Conservation (phyloP, 2,888 invertebrate genomes). For the Drosophila kokeensis region DNA sequence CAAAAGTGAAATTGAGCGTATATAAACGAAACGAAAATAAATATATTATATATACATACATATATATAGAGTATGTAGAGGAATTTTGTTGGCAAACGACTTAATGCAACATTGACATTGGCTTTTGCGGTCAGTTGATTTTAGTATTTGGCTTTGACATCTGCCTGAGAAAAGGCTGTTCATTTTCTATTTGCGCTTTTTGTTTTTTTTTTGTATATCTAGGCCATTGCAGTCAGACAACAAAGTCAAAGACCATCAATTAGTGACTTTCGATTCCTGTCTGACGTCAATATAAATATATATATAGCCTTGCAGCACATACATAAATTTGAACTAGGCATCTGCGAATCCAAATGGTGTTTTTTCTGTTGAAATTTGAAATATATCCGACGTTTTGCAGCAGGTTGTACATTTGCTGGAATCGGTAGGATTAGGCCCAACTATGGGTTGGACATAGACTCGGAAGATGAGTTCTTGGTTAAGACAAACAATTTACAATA, state of each 20-base stretch:
- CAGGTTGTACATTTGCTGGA: background rate
- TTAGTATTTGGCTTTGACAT: conserved; percentile 65
- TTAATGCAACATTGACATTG: conserved; percentile 78
- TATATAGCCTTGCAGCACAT: background rate
- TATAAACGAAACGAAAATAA: conserved; percentile 19
- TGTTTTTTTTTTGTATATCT: conserved; percentile 16
- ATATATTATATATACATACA: conserved; percentile 5
- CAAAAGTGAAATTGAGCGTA: conserved; percentile 48
- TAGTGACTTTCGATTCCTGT: conserved; percentile 16
- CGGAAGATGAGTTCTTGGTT: background rate
- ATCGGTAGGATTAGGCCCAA: background rate
- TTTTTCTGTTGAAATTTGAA: background rate
- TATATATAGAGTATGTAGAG: conserved; percentile 14
- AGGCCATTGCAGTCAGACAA: conserved; percentile 30
- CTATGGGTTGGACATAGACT: background rate
- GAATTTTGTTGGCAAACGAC: conserved; percentile 59
- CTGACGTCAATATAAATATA: conserved; percentile 17
- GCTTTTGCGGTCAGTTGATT: conserved; percentile 57
- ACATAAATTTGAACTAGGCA: background rate
- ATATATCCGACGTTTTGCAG: background rate
- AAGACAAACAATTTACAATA: background rate
- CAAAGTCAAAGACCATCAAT: conserved; percentile 12
- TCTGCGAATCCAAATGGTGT: background rate
- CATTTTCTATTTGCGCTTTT: conserved; percentile 6
- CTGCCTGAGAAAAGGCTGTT: conserved; percentile 59